phyloP scores from a whole-genome alignment of 53 echinoderm and acorn worm species.

The Actinopyga echinites region DNA sequence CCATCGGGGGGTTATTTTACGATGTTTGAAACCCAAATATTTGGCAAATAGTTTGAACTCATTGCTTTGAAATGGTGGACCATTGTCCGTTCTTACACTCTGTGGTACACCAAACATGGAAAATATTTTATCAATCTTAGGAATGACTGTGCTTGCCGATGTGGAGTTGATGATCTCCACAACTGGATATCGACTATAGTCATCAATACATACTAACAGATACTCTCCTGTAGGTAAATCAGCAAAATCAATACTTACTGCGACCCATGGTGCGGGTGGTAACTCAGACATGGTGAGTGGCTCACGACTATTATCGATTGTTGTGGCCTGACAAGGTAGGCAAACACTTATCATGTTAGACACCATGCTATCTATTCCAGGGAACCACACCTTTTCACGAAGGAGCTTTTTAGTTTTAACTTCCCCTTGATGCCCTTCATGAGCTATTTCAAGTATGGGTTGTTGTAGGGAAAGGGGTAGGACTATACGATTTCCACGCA shows the following conservation, averaged over 20 bases:
- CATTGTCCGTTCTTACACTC: constrained; percentile 65
- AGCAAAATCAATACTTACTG: constrained; percentile 73
- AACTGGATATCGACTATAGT: constrained; percentile 66
- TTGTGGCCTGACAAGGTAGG: constrained; percentile 65
- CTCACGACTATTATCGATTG: constrained; percentile 38
- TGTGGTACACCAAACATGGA: constrained; percentile 62
- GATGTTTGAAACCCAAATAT: constrained; percentile 66
- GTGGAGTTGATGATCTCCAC: constrained; percentile 68
- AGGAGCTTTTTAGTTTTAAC: constrained; percentile 64
- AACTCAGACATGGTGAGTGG: constrained; percentile 66
- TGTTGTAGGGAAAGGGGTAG: constrained; percentile 57
- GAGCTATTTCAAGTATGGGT: constrained; percentile 54
- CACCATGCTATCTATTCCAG: constrained; percentile 57
- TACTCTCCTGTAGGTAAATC: constrained; percentile 68
- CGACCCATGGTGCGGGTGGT: constrained; percentile 52
- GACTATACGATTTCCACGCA: constrained; percentile 68
- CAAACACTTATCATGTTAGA: constrained; percentile 52
- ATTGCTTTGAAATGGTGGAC: constrained; percentile 66
- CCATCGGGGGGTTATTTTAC: constrained; percentile 65
- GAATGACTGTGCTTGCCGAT: constrained; percentile 58
- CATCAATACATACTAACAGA: constrained; percentile 65
- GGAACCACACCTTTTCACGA: constrained; percentile 73
- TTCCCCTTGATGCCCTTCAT: constrained; percentile 78
- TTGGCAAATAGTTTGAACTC: constrained; percentile 57
- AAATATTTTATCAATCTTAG: constrained; percentile 67